phyloP scores from a whole-genome alignment of 2,113 vertebrate species.

The Sprattus sprattus region DNA sequence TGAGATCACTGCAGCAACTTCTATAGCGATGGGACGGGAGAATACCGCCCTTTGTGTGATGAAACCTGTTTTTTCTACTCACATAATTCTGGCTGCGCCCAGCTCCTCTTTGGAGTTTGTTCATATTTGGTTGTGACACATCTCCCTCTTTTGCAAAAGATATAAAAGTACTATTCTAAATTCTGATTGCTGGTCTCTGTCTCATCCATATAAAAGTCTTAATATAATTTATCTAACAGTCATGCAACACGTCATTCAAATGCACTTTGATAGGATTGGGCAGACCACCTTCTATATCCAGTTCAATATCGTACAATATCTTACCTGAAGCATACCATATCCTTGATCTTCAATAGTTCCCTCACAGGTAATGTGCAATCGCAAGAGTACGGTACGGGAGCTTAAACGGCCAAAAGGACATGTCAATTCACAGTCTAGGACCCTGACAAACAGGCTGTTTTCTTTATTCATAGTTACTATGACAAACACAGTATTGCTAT shows the following conservation, averaged over 20 bases:
- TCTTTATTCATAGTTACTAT: background rate
- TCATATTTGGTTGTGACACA: too few species aligned
- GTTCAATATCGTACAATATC: constrained; percentile 35
- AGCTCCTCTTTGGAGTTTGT: too few species aligned
- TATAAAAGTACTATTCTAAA: too few species aligned
- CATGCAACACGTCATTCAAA: background rate
- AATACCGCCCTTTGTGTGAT: too few species aligned
- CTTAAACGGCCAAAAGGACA: constrained; percentile 59
- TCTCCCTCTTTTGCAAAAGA: too few species aligned
- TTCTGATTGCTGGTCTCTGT: too few species aligned
- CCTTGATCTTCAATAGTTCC: constrained; percentile 93
- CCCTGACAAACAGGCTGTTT: background rate
- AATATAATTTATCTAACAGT: too few species aligned
- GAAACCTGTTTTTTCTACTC: too few species aligned
- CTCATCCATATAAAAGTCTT: too few species aligned
- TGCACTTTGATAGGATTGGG: background rate
- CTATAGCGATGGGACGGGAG: too few species aligned
- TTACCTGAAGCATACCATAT: constrained; percentile 94
- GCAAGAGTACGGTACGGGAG: constrained; percentile 78
- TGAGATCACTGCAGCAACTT: too few species aligned
- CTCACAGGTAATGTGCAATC: constrained; percentile 86
- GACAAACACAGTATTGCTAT: background rate
- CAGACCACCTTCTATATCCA: background rate
- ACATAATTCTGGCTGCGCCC: too few species aligned
- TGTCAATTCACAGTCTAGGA: constrained; percentile 28